Evolutionary conservation across 2,113 vertebrate species (phyloP), one percentile per base, ranked within the genome.

Genomic region (Pygoscelis adeliae): DNA sequence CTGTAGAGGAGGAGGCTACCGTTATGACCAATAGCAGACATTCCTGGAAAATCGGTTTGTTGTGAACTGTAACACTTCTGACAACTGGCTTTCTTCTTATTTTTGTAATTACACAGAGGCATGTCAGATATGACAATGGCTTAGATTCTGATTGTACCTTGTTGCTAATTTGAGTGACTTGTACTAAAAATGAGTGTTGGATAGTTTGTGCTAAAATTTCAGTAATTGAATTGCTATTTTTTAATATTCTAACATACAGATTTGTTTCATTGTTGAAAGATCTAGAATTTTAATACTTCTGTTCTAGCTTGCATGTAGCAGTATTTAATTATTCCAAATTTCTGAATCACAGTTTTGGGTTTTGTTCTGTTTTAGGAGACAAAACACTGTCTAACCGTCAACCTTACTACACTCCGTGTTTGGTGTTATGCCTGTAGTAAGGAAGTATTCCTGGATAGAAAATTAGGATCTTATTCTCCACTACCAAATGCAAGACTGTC

Each of bases 351-450:
- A 26, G 6, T 59, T 90, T 70, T 94, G 36, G 1, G 9, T 76
- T 94, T 88, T 90, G 7, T 91, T 86, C 26, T 96, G 65, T 81
- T 97, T 47, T 79, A 99, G 99, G 99, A 99, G 69, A 99, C 99
- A 56, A 98, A 98, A 46, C 99, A 99, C 98, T 99, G 98, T 98
- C 97, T 99, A 56, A 99, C 99, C 10, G 99, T 99, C 96, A 99
- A 99, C 98, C 99, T 99, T 89, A 99, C 99, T 71, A 99, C 99
- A 5, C 98, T 99, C 23, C 98, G 99, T 76, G 99, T 99, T 63
- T 99, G 99, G 99, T 99, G 99, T 98, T 99, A 99, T 2, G 99
- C 99, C 95, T 99, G 99, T 87, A 99, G 99, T 93, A 99, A 99
- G 97, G 99, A 99, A 98, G 99, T 99, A 17, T 99, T 99, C 97